These are phyloP conservation scores for Oreochromis mossambicus DNA, from an alignment of 2,797 vertebrate genomes.

Conservation along the genomic window DNA sequence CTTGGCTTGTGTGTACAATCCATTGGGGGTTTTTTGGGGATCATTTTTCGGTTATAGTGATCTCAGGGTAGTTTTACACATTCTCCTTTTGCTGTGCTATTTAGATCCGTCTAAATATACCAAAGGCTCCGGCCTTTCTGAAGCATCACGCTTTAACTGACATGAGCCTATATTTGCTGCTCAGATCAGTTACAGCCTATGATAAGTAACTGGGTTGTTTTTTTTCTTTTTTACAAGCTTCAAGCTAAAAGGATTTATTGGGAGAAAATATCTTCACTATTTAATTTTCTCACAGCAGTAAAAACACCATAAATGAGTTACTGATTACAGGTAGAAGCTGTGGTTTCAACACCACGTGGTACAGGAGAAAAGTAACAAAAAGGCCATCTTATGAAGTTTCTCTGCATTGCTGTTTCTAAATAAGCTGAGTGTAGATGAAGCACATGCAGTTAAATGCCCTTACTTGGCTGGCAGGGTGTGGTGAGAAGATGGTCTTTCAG, in stretches of 20 bases:
- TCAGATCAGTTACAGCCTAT: conserved; percentile 17
- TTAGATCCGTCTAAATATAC: conserved; percentile 73
- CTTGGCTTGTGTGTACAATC: neutral
- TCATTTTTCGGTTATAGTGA: conserved; percentile 37
- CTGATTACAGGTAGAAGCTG: neutral
- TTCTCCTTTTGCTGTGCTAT: conserved; percentile 55
- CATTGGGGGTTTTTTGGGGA: neutral
- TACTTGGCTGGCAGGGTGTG: conserved; percentile 57
- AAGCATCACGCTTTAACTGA: conserved; percentile 9
- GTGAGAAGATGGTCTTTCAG: conserved; percentile 46
- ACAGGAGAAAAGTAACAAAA: neutral
- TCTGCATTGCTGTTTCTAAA: neutral
- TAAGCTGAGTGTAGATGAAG: neutral
- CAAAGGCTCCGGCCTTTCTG: neutral
- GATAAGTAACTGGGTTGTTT: neutral
- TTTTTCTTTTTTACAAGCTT: neutral
- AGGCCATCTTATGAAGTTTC: neutral
- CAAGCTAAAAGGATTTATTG: neutral
- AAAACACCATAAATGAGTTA: neutral
- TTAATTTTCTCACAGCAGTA: neutral
- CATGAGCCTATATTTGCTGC: conserved; percentile 20
- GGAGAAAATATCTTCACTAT: neutral
- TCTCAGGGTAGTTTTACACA: conserved; percentile 61
- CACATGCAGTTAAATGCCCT: conserved; percentile 40
- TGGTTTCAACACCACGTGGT: neutral